Conservation (phyloP, 2,888 invertebrate genomes). For the Acleris literana region DNA sequence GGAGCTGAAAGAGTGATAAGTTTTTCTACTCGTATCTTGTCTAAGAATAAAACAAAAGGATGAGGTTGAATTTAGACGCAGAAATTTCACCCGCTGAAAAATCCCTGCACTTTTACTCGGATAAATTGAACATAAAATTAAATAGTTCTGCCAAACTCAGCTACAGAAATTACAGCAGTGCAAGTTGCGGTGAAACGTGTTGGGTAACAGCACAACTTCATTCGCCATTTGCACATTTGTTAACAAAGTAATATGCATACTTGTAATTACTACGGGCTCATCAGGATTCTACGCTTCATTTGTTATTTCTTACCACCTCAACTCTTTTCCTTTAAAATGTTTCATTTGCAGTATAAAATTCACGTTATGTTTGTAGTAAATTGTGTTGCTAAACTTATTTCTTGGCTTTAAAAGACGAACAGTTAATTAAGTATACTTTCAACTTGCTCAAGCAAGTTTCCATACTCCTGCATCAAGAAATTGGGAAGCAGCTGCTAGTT, state of each 20-base stretch:
- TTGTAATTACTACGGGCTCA: background rate
- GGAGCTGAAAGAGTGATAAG: slow-evolving; percentile 8
- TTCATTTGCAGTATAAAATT: too few species aligned
- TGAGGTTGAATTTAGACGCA: slow-evolving; percentile 5
- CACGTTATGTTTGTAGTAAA: slow-evolving; percentile 4
- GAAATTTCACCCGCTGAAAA: slow-evolving; percentile 2
- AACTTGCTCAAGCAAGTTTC: slow-evolving; percentile 35
- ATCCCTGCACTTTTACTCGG: slow-evolving; percentile 6
- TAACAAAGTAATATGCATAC: background rate
- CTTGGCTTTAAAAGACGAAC: slow-evolving; percentile 33
- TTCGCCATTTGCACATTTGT: slow-evolving; percentile 1
- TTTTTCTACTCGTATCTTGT: slow-evolving; percentile 22
- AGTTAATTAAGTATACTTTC: slow-evolving; percentile 38
- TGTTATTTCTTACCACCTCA: background rate
- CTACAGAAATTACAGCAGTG: slow-evolving; percentile 6
- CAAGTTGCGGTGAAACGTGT: slow-evolving; percentile 8
- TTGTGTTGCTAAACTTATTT: slow-evolving; percentile 30
- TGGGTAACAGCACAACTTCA: slow-evolving; percentile 6
- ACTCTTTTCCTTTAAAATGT: too few species aligned
- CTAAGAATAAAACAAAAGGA: slow-evolving; percentile 7
- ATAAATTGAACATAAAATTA: slow-evolving; percentile 17
- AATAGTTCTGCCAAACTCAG: slow-evolving; percentile 6
- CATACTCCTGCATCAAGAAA: slow-evolving; percentile 35
- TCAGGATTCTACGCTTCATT: background rate
- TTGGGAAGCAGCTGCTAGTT: slow-evolving; percentile 37